Evolutionary conservation across 2,888 invertebrate genomes (phyloP).

Genomic region (Habrosyne pyritoides): DNA sequence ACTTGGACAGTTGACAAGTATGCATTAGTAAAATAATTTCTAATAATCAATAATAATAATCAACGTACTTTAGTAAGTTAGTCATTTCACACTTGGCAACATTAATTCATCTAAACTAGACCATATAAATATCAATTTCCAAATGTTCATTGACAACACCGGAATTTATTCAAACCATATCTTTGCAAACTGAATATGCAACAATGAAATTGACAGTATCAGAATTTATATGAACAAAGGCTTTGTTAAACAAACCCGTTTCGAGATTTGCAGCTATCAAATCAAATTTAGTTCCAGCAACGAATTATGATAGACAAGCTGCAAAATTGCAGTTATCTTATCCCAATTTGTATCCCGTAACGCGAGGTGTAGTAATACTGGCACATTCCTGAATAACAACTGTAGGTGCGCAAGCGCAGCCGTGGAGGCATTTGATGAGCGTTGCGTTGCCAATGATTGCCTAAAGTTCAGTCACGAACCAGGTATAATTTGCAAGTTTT

Average conservation of each 20-base stretch:
- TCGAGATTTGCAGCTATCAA: constrained; percentile 1
- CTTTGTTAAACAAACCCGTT: constrained; percentile 1
- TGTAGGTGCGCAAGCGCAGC: constrained; percentile 30
- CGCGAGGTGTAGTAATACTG: constrained; percentile 24
- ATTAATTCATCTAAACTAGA: not conserved
- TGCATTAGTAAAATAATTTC: no score
- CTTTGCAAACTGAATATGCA: constrained; percentile 1
- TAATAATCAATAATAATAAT: no score
- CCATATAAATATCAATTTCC: not conserved
- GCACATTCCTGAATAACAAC: constrained; percentile 38
- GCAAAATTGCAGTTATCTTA: constrained; percentile 2
- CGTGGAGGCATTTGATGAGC: constrained; percentile 54
- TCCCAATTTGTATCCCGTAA: not conserved
- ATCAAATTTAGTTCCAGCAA: constrained; percentile 4
- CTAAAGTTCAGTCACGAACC: constrained; percentile 74
- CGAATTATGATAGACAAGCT: constrained; percentile 6
- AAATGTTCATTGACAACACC: not conserved
- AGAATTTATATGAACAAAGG: constrained; percentile 3
- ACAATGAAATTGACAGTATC: not conserved
- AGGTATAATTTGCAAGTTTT: constrained; percentile 73
- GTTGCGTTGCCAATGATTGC: constrained; percentile 67
- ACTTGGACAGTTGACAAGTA: not conserved
- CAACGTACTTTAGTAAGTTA: not conserved
- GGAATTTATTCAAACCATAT: constrained; percentile 1
- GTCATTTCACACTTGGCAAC: not conserved